Evolutionary conservation across 1,140 invertebrate species (phyloP), one percentile per base, ranked within the genome.

Genomic region (Pinna nobilis): DNA sequence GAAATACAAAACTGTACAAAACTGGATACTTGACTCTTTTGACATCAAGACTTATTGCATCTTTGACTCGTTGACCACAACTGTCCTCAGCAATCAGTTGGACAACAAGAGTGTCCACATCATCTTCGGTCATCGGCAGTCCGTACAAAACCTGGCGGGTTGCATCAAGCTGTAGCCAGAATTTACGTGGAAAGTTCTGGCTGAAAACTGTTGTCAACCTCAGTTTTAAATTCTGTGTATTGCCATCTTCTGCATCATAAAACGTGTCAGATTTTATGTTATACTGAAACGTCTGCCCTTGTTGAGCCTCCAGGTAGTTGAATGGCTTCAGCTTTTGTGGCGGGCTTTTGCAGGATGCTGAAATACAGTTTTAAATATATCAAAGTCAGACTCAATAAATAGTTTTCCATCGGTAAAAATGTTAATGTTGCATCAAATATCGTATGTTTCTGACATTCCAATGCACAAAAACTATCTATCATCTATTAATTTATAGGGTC

Each of bases 91-190:
- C 64, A n/a, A 53, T 33, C 18, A 67, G 25, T 11, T 37, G 33
- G 6, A 67, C 32, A 7, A 50, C 51, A 20, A 51, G 47, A 20
- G 47, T 37, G 7, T 15, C 28, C 33, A 23, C 37, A 20, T 28
- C 35, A 32, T 47, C 32, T 37, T 50, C 32, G 33, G 47, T 53
- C 7, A 53, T 25, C 1, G 35, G 44, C 53, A 67, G 39, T 28
- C 64, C 64, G 39, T 67, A 67, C 7, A 67, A 37, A 33, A 53
- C 32, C 37, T 67, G n/a, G 4, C 28, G 15, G 28, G 30, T 23
- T 53, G 32, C n/a, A 53, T 67, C 49, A 28, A 53, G 28, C 49
- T 67, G 64, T 37, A 67, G n/a, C 64, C 64, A 67, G 28, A 50
- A 50, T n/a, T 67, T 39, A 50, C 44, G n/a, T 37, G 33, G 64